Conservation (phyloP, 2,888 invertebrate genomes). For the Aphodius sticticus region DNA sequence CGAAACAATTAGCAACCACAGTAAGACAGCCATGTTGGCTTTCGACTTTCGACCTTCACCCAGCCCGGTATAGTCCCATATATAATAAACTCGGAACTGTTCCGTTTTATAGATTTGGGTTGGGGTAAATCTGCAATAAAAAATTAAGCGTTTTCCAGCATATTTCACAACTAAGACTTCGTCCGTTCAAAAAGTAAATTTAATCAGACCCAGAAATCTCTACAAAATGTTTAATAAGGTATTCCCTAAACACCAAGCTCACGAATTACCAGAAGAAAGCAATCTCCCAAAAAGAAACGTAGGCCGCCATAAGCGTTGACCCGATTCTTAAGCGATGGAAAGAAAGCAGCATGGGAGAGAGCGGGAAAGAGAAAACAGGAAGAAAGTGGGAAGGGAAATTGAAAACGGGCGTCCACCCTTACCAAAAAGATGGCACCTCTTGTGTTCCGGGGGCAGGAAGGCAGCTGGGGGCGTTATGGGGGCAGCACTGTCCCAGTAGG, state of each 20-base stretch:
- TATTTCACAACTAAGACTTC: too few species aligned
- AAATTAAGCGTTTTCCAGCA: too few species aligned
- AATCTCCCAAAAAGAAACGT: not conserved
- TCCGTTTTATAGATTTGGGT: too few species aligned
- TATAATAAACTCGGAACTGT: too few species aligned
- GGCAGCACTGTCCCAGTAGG: conserved; percentile 66
- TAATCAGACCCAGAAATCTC: too few species aligned
- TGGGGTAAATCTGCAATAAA: too few species aligned
- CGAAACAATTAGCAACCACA: too few species aligned
- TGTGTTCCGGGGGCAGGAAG: conserved; percentile 70
- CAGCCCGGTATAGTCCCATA: too few species aligned
- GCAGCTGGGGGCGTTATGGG: conserved; percentile 76
- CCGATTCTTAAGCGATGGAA: not conserved
- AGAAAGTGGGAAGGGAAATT: not conserved
- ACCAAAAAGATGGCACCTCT: conserved; percentile 48
- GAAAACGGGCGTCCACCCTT: conserved; percentile 26
- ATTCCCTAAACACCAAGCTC: not conserved
- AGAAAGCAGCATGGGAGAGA: not conserved
- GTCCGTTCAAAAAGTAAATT: too few species aligned
- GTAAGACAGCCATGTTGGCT: too few species aligned
- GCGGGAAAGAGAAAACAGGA: not conserved
- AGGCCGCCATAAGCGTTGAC: not conserved
- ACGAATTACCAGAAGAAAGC: not conserved
- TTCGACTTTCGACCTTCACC: too few species aligned
- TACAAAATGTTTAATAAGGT: too few species aligned